Evolutionary conservation across 2,888 invertebrate species (phyloP).

Genomic region (Unio delphinus): DNA sequence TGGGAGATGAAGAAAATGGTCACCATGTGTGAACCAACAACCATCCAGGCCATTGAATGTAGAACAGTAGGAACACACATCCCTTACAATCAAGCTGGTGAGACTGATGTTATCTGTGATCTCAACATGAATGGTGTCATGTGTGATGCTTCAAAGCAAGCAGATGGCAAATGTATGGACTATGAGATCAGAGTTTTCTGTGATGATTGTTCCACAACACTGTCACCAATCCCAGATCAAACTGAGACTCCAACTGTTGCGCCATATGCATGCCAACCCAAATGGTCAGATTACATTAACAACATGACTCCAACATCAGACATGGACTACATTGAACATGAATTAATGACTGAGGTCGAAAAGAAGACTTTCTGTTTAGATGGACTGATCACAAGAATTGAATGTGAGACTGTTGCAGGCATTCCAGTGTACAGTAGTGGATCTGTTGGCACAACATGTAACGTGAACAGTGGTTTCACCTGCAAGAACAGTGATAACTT

Average conservation of each 20-base stretch:
- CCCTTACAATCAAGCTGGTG: constrained; percentile 75
- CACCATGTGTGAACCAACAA: constrained; percentile 37
- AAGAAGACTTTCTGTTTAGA: constrained; percentile 15
- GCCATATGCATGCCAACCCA: constrained; percentile 19
- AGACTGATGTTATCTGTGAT: constrained; percentile 73
- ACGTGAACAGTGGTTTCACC: constrained; percentile 80
- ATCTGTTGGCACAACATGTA: constrained; percentile 53
- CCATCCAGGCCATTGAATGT: constrained; percentile 34
- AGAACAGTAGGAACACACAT: constrained; percentile 45
- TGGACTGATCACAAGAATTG: constrained; percentile 46
- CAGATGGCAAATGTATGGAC: constrained; percentile 51
- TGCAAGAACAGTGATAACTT: constrained; percentile 73
- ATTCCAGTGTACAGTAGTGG: constrained; percentile 37
- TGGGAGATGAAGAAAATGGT: constrained; percentile 40
- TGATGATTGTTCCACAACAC: constrained; percentile 41
- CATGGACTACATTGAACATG: constrained; percentile 43
- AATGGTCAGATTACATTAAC: constrained; percentile 53
- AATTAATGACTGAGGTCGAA: constrained; percentile 39
- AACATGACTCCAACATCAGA: constrained; percentile 31
- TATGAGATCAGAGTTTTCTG: constrained; percentile 67
- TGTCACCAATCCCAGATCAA: constrained; percentile 6
- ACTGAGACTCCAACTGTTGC: constrained; percentile 37
- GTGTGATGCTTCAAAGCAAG: constrained; percentile 32
- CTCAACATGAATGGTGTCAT: constrained; percentile 22
- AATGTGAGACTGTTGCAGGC: constrained; percentile 49